Conservation (phyloP, 2,797 vertebrate species). For the Melopsittacus undulatus region DNA sequence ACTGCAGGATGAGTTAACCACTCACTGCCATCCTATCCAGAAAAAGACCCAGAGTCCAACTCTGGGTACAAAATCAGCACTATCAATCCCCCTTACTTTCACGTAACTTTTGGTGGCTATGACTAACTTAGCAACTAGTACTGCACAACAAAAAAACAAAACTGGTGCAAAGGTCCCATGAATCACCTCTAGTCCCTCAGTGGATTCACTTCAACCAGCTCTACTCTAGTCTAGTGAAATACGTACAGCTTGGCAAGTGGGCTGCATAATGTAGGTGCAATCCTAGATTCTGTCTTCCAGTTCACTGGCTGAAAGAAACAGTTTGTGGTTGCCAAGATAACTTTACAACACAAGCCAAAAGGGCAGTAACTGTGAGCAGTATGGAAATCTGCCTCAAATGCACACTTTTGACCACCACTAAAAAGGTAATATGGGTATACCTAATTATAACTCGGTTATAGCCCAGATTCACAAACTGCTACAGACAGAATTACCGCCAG, state of each 20-base stretch:
- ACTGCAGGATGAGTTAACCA: neutral
- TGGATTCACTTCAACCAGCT: neutral
- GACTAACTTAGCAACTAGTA: neutral
- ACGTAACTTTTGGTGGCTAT: neutral
- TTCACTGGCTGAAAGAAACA: neutral
- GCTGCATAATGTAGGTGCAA: accelerated
- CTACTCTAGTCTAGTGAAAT: neutral
- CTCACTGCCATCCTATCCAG: neutral
- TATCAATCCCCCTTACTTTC: neutral
- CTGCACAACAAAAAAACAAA: neutral
- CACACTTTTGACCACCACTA: neutral
- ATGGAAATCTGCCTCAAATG: neutral
- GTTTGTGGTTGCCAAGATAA: neutral
- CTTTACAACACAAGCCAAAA: neutral
- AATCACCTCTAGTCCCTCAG: neutral
- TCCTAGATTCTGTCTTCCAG: neutral
- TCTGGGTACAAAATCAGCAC: neutral
- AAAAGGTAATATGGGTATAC: neutral
- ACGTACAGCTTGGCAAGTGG: neutral
- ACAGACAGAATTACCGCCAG: neutral
- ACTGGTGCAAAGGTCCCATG: neutral
- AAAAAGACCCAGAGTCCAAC: neutral
- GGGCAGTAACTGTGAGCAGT: neutral
- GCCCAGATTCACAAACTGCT: neutral
- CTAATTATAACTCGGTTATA: neutral